phyloP scores from a whole-genome alignment of 2,113 vertebrate genomes.

The Proterorhinus semilunaris region DNA sequence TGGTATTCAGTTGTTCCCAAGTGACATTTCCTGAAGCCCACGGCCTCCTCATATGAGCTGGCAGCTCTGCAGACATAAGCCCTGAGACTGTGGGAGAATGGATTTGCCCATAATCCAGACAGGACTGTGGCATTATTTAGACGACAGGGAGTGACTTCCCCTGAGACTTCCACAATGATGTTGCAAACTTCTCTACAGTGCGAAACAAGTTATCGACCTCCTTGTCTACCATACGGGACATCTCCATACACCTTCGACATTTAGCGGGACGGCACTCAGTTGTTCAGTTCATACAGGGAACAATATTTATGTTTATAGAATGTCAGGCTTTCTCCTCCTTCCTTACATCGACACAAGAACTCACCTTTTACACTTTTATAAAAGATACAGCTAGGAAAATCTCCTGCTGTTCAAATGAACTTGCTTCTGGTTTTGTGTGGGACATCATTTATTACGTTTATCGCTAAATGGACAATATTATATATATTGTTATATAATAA shows the following conservation, averaged over 20 bases:
- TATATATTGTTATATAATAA: too few relatives aligned
- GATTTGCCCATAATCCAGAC: conserved; percentile 13
- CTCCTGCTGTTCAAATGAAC: not conserved
- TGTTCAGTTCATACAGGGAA: not conserved
- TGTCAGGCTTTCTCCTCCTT: too few relatives aligned
- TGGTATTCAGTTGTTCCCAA: conserved; percentile 10
- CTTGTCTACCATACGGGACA: not conserved
- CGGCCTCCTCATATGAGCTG: not conserved
- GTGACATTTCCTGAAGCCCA: conserved; percentile 6
- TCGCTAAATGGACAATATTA: not conserved
- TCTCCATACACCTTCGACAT: not conserved
- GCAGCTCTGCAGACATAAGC: conserved; percentile 5
- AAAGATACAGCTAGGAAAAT: too few relatives aligned
- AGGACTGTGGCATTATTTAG: conserved; percentile 4
- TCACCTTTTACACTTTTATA: too few relatives aligned
- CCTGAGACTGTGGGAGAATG: conserved; percentile 9
- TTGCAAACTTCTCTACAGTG: not conserved
- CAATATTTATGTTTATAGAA: too few relatives aligned
- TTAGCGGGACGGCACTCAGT: not conserved
- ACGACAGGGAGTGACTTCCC: not conserved
- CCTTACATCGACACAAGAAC: too few relatives aligned
- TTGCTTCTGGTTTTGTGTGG: too few relatives aligned
- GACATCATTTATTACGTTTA: not conserved
- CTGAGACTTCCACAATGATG: not conserved
- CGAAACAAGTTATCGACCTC: too few relatives aligned